Evolutionary conservation across 2,888 invertebrate species (phyloP).

Genomic region (Epirrhoe alternata): DNA sequence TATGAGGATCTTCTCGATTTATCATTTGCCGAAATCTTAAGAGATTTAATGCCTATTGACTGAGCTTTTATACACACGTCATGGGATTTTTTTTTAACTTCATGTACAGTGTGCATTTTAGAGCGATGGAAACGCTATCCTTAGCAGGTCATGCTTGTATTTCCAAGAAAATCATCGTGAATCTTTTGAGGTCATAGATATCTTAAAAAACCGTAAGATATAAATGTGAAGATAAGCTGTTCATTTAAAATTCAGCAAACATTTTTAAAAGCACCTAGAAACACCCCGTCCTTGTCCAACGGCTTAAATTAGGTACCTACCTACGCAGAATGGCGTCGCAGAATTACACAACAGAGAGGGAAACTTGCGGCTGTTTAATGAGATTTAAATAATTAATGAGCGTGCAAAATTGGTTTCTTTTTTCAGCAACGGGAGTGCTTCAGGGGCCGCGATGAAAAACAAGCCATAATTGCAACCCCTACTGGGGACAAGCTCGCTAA

Average conservation of each 20-base stretch:
- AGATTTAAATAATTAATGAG: conserved; percentile 86
- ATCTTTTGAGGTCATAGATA: background rate
- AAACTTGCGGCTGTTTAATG: conserved; percentile 82
- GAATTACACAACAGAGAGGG: conserved; percentile 74
- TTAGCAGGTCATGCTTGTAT: background rate
- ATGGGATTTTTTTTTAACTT: background rate
- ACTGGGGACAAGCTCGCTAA: conserved; percentile 58
- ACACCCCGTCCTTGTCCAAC: conserved; percentile 56
- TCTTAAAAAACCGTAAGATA: background rate
- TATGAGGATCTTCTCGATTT: conserved; percentile 57
- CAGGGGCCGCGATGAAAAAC: conserved; percentile 75
- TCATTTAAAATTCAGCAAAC: conserved; percentile 30
- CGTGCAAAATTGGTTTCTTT: conserved; percentile 83
- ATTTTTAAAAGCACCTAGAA: conserved; percentile 32
- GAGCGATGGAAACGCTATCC: background rate
- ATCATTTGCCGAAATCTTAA: conserved; percentile 45
- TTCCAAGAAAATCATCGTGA: background rate
- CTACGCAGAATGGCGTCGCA: conserved; percentile 62
- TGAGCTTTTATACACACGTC: conserved; percentile 19
- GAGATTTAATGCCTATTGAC: conserved; percentile 30
- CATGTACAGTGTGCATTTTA: conserved; percentile 13
- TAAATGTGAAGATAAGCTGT: conserved; percentile 20
- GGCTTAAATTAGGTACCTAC: conserved; percentile 65
- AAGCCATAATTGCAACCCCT: conserved; percentile 77
- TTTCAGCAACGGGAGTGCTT: conserved; percentile 70